Conservation (phyloP, 1,140 invertebrate species). For the Brachionus rubens region DNA sequence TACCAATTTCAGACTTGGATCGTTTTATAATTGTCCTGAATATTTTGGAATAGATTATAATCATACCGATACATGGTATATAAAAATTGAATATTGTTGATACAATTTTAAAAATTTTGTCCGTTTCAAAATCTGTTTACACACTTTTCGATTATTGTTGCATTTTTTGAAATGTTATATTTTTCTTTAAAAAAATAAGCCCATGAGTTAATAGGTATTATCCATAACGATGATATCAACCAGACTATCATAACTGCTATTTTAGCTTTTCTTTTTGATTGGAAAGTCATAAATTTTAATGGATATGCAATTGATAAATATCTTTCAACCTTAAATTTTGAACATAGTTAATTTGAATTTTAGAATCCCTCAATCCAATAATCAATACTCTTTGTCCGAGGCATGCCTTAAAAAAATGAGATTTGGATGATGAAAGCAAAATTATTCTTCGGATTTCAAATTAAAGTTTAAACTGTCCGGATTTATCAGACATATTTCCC, state of each 20-base stretch:
- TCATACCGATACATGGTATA: constrained; percentile 42
- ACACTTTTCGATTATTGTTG: background rate
- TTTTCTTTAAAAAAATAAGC: constrained; percentile 6
- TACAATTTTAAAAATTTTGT: constrained; percentile 41
- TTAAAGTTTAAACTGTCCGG: too few relatives aligned
- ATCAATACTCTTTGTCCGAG: too few relatives aligned
- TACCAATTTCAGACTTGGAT: constrained; percentile 31
- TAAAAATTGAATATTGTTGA: constrained; percentile 45
- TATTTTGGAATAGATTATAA: constrained; percentile 40
- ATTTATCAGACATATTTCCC: too few relatives aligned
- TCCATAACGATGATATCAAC: constrained; percentile 63
- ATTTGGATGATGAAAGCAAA: too few relatives aligned
- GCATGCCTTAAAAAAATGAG: too few relatives aligned
- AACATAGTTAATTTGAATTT: too few relatives aligned
- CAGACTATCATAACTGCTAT: constrained; percentile 64
- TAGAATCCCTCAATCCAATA: too few relatives aligned
- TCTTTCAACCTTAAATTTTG: constrained; percentile 52
- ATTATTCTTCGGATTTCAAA: too few relatives aligned
- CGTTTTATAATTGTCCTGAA: constrained; percentile 14
- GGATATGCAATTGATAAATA: constrained; percentile 65
- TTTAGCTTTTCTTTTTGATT: constrained; percentile 61
- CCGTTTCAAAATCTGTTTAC: constrained; percentile 5
- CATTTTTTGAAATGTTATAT: background rate
- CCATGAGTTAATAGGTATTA: constrained; percentile 64
- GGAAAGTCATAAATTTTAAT: constrained; percentile 64